phyloP scores from a whole-genome alignment of 2,888 invertebrate genomes.

The Tetropium fuscum region DNA sequence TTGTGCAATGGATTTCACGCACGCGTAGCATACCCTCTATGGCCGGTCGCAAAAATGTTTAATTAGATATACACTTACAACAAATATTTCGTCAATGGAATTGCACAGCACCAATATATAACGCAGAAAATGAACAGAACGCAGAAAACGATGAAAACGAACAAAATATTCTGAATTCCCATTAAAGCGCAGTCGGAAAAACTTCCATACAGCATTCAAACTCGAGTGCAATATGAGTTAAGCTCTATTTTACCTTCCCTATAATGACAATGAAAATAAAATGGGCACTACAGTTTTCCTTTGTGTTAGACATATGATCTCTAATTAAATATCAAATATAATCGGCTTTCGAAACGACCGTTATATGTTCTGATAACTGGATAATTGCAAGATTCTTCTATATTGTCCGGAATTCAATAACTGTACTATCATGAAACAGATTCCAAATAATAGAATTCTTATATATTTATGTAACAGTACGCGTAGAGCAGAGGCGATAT shows the following conservation, averaged over 20 bases:
- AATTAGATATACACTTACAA: too few relatives aligned
- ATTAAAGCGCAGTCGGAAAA: constrained; percentile 10
- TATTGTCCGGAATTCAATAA: constrained; percentile 18
- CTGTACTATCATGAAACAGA: background rate
- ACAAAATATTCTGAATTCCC: constrained; percentile 1
- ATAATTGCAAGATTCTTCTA: constrained; percentile 18
- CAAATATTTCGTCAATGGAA: background rate
- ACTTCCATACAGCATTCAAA: constrained; percentile 1
- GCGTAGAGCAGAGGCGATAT: too few relatives aligned
- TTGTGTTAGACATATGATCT: constrained; percentile 20
- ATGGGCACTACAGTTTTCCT: constrained; percentile 20
- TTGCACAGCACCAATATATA: background rate
- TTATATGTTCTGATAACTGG: constrained; percentile 21
- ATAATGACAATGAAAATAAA: constrained; percentile 10
- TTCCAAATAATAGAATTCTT: background rate
- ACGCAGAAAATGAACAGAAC: background rate
- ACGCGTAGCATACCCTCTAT: too few relatives aligned
- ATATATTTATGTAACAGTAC: too few relatives aligned
- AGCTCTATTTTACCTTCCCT: constrained; percentile 11
- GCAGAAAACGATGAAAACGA: background rate
- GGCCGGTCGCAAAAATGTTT: too few relatives aligned
- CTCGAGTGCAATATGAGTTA: constrained; percentile 2
- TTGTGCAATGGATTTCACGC: too few relatives aligned
- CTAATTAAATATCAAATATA: constrained; percentile 27
- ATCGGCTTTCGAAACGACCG: constrained; percentile 15